phyloP scores from a whole-genome alignment of 2,888 invertebrate genomes.

The Nebria brevicollis region DNA sequence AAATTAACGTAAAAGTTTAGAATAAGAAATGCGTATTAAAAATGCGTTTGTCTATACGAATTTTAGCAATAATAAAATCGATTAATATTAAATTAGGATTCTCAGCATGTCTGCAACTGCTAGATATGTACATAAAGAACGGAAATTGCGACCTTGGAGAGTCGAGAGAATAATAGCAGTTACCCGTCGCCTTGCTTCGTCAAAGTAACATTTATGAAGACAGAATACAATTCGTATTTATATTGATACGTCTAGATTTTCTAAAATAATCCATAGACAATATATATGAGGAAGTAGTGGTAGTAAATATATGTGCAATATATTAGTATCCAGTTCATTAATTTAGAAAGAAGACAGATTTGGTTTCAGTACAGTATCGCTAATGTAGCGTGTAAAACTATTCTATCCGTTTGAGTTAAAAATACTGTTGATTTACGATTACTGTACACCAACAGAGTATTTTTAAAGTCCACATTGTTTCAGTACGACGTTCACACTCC shows the following conservation, averaged over 20 bases:
- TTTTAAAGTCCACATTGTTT: constrained; percentile 6
- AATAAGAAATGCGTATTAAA: not conserved
- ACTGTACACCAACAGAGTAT: constrained; percentile 2
- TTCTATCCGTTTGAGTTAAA: constrained; percentile 12
- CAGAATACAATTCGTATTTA: too few relatives aligned
- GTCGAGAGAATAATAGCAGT: not conserved
- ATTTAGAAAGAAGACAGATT: not conserved
- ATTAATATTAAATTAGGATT: constrained; percentile 19
- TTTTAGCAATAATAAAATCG: constrained; percentile 8
- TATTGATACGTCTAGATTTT: not conserved
- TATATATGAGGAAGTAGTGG: not conserved
- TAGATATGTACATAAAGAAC: constrained; percentile 14
- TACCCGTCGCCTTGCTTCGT: not conserved
- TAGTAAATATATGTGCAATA: not conserved
- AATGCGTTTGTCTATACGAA: not conserved
- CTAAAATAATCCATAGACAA: not conserved
- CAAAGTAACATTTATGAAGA: too few relatives aligned
- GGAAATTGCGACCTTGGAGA: constrained; percentile 24
- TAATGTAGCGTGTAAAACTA: constrained; percentile 13
- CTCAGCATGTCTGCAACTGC: constrained; percentile 6
- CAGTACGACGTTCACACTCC: not conserved
- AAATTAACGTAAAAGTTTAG: not conserved
- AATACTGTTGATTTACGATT: constrained; percentile 14
- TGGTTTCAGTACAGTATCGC: constrained; percentile 4
- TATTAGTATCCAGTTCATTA: constrained; percentile 4